These are phyloP conservation scores for Pseudococcus viburni DNA, from an alignment of 2,888 invertebrate species.

Conservation along the genomic window DNA sequence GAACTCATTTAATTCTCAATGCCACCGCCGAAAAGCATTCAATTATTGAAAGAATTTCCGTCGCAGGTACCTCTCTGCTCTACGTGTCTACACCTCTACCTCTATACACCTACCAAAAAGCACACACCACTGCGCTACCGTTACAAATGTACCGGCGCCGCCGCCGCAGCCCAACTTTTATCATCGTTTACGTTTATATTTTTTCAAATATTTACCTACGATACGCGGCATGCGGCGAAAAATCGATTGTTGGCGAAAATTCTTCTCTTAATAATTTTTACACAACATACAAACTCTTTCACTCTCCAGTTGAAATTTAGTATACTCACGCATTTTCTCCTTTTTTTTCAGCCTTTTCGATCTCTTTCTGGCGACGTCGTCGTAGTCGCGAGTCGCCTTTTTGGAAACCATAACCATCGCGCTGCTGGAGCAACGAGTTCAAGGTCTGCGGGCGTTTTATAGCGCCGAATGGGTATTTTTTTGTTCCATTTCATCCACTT, in stretches of 20 bases:
- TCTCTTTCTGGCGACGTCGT: not conserved
- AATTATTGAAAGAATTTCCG: slow-evolving; percentile 57
- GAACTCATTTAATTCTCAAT: slow-evolving; percentile 51
- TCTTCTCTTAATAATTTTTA: slow-evolving; percentile 28
- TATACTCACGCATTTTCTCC: not conserved
- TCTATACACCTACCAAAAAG: not conserved
- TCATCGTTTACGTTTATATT: slow-evolving; percentile 21
- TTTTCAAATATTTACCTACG: slow-evolving; percentile 38
- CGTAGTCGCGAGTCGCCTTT: not conserved
- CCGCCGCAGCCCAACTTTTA: not conserved
- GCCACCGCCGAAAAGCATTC: slow-evolving; percentile 48
- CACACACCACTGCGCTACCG: not conserved
- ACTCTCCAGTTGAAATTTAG: not conserved
- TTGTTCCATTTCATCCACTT: slow-evolving; percentile 24
- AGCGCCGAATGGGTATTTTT: slow-evolving; percentile 11
- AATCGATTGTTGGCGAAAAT: slow-evolving; percentile 47
- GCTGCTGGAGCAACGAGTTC: slow-evolving; percentile 40
- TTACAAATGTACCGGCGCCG: not conserved
- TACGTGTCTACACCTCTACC: no score
- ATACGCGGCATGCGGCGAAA: not conserved
- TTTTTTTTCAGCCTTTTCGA: not conserved
- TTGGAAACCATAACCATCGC: slow-evolving; percentile 13
- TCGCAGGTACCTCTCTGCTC: not conserved
- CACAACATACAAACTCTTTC: slow-evolving; percentile 1
- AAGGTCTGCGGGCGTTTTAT: slow-evolving; percentile 40